Evolutionary conservation across 2,888 invertebrate species (phyloP).

Genomic region (Caenorhabditis macrosperma): DNA sequence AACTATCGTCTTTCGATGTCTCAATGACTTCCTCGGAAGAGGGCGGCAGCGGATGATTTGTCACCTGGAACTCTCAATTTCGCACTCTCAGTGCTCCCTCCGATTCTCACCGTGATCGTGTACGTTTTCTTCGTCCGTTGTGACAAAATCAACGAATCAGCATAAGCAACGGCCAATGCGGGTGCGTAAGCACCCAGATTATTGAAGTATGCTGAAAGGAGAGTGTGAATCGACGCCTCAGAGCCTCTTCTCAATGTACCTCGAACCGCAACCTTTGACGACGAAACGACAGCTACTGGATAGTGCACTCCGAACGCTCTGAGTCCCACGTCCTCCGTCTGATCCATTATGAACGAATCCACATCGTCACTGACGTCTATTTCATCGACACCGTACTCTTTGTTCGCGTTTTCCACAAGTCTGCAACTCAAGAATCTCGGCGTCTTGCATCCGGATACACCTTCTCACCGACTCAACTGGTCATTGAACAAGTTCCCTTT

Average conservation of each 20-base stretch:
- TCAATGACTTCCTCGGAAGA: slow-evolving; percentile 68
- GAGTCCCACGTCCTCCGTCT: slow-evolving; percentile 52
- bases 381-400: slow-evolving; percentile 13
- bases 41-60: slow-evolving; percentile 73
- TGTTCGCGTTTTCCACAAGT: slow-evolving; percentile 22
- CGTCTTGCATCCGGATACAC: no score
- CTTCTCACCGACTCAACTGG: slow-evolving; percentile 21
- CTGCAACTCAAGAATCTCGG: background rate
- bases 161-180: slow-evolving; percentile 65
- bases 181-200: slow-evolving; percentile 71
- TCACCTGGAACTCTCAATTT: slow-evolving; percentile 42
- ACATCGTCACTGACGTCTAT: slow-evolving; percentile 27
- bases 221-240: no score
- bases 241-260: no score
- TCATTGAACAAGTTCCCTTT: background rate
- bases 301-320: slow-evolving; percentile 71
- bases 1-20: slow-evolving; percentile 44
- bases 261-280: background rate
- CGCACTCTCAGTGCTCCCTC: background rate
- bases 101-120: slow-evolving; percentile 41
- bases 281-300: slow-evolving; percentile 63
- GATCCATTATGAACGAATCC: slow-evolving; percentile 23
- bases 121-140: slow-evolving; percentile 31
- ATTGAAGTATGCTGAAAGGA: slow-evolving; percentile 66
- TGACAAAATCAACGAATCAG: slow-evolving; percentile 66